Evolutionary conservation across 2,113 vertebrate genomes (phyloP), one percentile per base, ranked within the genome.

Genomic region (Gorilla gorilla): DNA sequence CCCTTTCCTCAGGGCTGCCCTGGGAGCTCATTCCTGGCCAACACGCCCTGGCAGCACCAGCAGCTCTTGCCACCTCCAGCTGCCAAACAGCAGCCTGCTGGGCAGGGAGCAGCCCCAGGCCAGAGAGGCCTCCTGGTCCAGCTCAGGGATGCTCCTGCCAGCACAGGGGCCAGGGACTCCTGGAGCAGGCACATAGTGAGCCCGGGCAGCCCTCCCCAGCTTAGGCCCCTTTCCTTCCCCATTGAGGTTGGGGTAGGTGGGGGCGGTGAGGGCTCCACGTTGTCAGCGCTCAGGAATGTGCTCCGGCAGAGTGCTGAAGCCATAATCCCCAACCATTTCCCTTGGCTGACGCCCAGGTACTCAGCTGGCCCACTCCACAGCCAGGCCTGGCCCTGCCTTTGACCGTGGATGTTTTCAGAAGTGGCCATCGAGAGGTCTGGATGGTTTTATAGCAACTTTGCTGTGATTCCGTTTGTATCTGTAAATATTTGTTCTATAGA

Each of bases 261-360:
- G 85, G 84, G 87, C 4, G 22, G 64, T 3, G n/a, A 92, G 43
- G 79, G 89, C 93, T 72, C 83, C 38, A 3, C 66, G 16, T 6
- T 64, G 95, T 97, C 98, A 97, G 96, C 90, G 5, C 94, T 96
- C 96, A 97, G 97, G 98, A 98, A 98, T 98, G 98, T 89, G 96
- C 93, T 89, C 83, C 35, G 82, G 95, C 96, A 94, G 94, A 94
- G 89, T 43, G 88, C 95, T 38, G 87, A 96, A 98, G 97, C 92
- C 97, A 84, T 97, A 90, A 97, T 97, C 96, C 91, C 94, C 93
- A 95, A 97, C 86, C 81, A 78, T 96, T 96, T 97, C 97, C 96
- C 96, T 97, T 97, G 98, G 97, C 97, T 9, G 83, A 27, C 3
- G 22, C 95, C 97, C 97, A 98, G 96, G 97, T 68, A 52, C 97